Evolutionary conservation across 2,797 vertebrate species (phyloP), one percentile per base, ranked within the genome.

Genomic region (Ibycter americanus): DNA sequence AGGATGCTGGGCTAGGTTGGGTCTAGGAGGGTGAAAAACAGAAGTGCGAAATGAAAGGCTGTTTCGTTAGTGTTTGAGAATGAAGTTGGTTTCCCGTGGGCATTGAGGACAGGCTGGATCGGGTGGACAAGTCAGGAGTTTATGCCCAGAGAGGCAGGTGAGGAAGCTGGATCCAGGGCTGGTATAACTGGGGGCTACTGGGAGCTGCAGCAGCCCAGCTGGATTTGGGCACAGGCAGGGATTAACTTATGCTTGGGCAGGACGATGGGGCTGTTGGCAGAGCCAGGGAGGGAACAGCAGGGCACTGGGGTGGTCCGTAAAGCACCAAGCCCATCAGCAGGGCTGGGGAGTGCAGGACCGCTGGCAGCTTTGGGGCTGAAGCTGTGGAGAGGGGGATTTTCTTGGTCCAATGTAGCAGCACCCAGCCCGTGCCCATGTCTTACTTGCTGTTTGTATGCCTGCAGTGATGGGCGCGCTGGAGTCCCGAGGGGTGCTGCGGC

Each of bases 401-500:
- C 1, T 11, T 0, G 11, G 20, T 26, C 36, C 1, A 11, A 4
- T 12, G 1, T 1, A 2, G 12, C 63, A 12, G 65, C 2, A 0
- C 15, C 25, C 12, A 9, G 51, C 32, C 15, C 1, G 1, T 74
- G 26, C 38, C 80, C 0, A 1, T 70, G 80, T 61, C 88, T 93
- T 8, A 8, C 54, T 40, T 68, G 72, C 82, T 90, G 47, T 97
- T 62, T 95, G 71, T 96, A 79, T 95, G 81, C 72, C 52, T 55
- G 42, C 98, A 99, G 99, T 99, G 98, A 98, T 98, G 96, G 99
- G 99, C 0, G 97, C 98, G 1, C 97, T 99, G 71, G 99, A 99
- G 98, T 99, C 99, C 80, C 99, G 99, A 2, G 98, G 99, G 7
- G 98, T 99, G 96, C 98, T 99, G 94, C 98, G 99, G 83, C 98